Evolutionary conservation across 2,797 vertebrate genomes (phyloP), one percentile per base, ranked within the genome.

Genomic region (Hapalemur alaotrensis): DNA sequence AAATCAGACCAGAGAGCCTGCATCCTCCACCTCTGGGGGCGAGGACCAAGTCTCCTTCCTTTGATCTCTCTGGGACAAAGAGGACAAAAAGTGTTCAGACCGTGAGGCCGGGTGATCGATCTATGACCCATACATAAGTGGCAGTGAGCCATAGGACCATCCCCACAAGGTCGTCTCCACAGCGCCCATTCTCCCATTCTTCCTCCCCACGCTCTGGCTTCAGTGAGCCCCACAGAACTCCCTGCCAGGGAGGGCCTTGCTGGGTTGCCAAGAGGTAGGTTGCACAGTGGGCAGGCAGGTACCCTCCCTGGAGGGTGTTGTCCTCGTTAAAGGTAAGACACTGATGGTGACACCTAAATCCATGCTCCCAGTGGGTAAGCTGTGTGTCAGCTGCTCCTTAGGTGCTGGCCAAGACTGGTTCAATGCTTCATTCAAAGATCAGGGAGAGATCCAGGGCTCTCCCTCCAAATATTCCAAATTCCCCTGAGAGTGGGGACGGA

Each of bases 11-110:
- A 59, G 73, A 73, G 41, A 93, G 13, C 15, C 18, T 72, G 41
- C 30, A 57, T 41, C 25, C 7, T 83, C 69, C 22, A 48, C 41
- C 18, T 59, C 22, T 52, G 59, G 65, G 28, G 30, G 4, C 30
- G 28, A 65, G 28, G 32, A 48, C 52, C 57, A 54, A 38, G n/a
- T 61, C 59, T 63, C 59, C 46, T 75, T 67, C 61, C 65, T 95
- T 67, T 90, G 48, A 88, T 96, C 50, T 35, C 80, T 91, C 79
- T 86, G 65, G 54, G 59, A 89, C 43, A 38, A 82, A 59, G 59
- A 82, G 28, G n/a, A 91, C 92, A 92, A 86, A 93, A 76, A 52
- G 28, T 93, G 20, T 89, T 95, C 38, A 73, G 84, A 92, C 65
- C 91, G 30, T 9, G n/a, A 61, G 70, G 7, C 43, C 69, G 23